These are phyloP conservation scores for Tyrannus savana DNA, from an alignment of 2,113 vertebrate species.

Conservation along the genomic window DNA sequence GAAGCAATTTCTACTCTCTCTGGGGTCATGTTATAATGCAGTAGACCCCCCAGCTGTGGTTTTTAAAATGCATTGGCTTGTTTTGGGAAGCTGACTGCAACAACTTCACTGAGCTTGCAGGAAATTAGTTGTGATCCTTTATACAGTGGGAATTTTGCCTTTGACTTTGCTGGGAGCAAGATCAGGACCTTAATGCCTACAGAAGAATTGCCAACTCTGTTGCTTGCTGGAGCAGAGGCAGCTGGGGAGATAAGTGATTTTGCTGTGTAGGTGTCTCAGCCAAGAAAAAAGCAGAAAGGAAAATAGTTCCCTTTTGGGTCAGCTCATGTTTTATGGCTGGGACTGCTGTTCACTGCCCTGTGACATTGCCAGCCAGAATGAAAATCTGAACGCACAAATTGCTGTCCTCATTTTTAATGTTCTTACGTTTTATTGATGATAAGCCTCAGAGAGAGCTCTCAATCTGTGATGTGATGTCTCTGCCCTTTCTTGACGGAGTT, in stretches of 20 bases:
- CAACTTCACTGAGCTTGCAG: not conserved
- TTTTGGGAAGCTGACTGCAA: constrained; percentile 15
- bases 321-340: not conserved
- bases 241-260: not conserved
- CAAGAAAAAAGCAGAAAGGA: not conserved
- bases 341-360: not conserved
- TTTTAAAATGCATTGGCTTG: constrained; percentile 54
- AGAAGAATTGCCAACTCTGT: not conserved
- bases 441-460: not conserved
- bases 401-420: not conserved
- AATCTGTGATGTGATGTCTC: not conserved
- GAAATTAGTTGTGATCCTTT: constrained; percentile 35
- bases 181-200: constrained; percentile 20
- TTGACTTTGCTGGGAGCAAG: constrained; percentile 41
- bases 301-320: not conserved
- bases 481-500: not conserved
- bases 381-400: not conserved
- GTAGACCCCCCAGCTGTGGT: not conserved
- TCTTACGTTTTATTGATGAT: not conserved
- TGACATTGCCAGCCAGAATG: not conserved
- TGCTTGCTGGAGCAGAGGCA: not conserved
- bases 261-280: not conserved
- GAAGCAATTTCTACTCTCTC: not conserved
- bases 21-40: constrained; percentile 14
- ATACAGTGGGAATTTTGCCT: constrained; percentile 33